Percentiles rank a stretch among this genome's conserved stretches.
These are phyloP conservation scores for Pherbina coryleti DNA, from an alignment of 2,888 invertebrate genomes.

Conservation along the genomic window DNA sequence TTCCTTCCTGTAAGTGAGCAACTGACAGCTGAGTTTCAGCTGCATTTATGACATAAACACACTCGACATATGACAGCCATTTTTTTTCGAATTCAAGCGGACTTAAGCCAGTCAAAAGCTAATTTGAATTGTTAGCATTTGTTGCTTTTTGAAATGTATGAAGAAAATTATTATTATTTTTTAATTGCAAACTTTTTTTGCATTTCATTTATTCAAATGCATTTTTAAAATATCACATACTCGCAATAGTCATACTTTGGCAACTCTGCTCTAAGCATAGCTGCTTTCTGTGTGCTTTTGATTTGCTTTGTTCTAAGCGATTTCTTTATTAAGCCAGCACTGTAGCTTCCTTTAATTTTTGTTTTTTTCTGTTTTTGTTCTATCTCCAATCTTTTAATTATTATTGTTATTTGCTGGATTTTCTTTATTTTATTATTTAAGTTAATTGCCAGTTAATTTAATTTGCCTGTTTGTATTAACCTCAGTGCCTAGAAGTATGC, in stretches of 20 bases:
- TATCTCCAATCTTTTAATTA: background rate
- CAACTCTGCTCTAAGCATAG: background rate
- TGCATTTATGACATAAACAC: conserved; percentile 2
- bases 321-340: background rate
- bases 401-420: background rate
- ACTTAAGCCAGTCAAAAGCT: conserved; percentile 33
- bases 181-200: conserved; percentile 4
- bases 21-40: conserved; percentile 20
- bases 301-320: background rate
- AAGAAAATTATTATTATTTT: conserved; percentile 17
- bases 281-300: background rate
- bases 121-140: conserved; percentile 25
- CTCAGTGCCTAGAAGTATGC: background rate
- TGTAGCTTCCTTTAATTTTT: background rate
- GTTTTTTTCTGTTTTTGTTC: background rate
- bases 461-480: background rate
- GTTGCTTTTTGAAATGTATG: background rate
- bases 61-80: background rate
- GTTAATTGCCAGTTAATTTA: conserved; percentile 13
- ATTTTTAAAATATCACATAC: background rate
- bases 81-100: background rate
- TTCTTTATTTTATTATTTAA: conserved; percentile 1
- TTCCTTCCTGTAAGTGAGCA: conserved; percentile 33
- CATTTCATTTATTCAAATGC: background rate
- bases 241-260: too few species aligned